phyloP scores from a whole-genome alignment of 1,140 invertebrate genomes.

The Choristoneura fumiferana region DNA sequence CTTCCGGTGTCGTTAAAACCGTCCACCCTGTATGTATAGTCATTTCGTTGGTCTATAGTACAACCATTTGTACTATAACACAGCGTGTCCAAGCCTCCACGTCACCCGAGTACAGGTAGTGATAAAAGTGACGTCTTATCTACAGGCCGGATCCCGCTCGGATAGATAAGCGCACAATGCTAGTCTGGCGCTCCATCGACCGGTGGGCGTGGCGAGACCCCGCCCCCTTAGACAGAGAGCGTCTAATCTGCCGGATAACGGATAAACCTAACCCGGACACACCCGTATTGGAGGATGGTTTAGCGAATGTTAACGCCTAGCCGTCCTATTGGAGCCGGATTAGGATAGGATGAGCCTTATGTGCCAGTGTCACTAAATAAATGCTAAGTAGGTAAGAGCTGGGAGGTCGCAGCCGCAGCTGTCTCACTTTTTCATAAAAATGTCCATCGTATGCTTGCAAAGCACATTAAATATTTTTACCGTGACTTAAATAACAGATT shows the following conservation, averaged over 20 bases:
- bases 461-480: too few species aligned
- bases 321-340: constrained; percentile 68
- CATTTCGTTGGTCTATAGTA: too few species aligned
- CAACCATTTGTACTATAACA: constrained; percentile 33
- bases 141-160: constrained; percentile 65
- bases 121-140: constrained; percentile 51
- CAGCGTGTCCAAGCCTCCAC: constrained; percentile 9
- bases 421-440: too few species aligned
- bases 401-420: too few species aligned
- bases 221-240: constrained; percentile 61
- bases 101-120: constrained; percentile 1
- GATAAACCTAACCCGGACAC: constrained; percentile 63
- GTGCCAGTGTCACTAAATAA: background rate
- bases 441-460: too few species aligned
- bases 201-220: constrained; percentile 67
- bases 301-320: constrained; percentile 56
- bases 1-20: too few species aligned
- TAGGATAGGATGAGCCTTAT: constrained; percentile 42
- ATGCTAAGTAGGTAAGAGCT: too few species aligned
- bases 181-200: constrained; percentile 54
- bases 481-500: too few species aligned
- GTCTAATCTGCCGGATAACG: constrained; percentile 72
- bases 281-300: constrained; percentile 65
- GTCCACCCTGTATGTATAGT: too few species aligned
- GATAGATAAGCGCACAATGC: constrained; percentile 66